Conservation (phyloP, 2,113 vertebrate genomes). For the Isichthys henryi region DNA sequence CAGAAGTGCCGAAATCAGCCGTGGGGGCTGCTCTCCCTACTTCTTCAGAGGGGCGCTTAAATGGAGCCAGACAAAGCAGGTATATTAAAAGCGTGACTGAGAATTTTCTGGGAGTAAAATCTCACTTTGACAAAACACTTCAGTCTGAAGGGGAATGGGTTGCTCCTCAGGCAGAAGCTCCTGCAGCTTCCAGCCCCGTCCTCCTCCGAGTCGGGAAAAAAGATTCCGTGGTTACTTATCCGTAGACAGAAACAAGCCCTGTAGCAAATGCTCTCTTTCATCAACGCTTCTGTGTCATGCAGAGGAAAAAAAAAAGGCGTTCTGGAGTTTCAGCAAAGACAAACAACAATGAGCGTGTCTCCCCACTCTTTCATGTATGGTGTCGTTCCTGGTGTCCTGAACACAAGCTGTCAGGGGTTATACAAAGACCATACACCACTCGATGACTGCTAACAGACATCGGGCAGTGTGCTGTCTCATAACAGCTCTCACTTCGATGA, state of each 20-base stretch:
- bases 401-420: slow-evolving; percentile 4
- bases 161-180: no score
- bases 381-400: neutral
- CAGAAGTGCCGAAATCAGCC: neutral
- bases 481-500: neutral
- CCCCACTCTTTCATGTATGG: neutral
- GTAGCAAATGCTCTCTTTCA: neutral
- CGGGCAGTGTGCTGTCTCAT: neutral
- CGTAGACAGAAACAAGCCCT: neutral
- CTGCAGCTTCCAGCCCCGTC: neutral
- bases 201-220: neutral
- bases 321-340: neutral
- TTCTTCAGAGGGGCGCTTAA: neutral
- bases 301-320: neutral
- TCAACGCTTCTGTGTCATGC: neutral
- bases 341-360: slow-evolving; percentile 11
- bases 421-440: slow-evolving; percentile 1
- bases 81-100: neutral
- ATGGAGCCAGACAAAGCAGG: neutral
- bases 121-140: neutral
- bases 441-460: neutral
- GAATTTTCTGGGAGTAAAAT: slow-evolving; percentile 8
- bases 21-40: neutral
- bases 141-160: neutral
- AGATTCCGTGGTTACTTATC: neutral